phyloP scores from a whole-genome alignment of 2,888 invertebrate species.

The Drosophila greeni region DNA sequence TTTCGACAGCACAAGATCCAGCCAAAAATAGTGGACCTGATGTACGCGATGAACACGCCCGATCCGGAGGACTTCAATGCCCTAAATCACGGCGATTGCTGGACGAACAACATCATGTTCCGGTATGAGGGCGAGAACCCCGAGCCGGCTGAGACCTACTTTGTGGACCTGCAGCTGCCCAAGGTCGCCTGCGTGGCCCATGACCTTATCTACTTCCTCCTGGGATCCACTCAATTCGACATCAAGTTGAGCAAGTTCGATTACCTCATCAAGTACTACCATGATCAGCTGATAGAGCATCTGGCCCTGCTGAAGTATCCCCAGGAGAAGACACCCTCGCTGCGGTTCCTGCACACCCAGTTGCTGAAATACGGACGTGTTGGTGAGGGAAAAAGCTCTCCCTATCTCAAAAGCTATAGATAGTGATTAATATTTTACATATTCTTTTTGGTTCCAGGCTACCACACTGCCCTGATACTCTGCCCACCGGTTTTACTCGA shows the following conservation, averaged over 20 bases:
- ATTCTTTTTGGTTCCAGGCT: slow-evolving; percentile 9
- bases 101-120: slow-evolving; percentile 75
- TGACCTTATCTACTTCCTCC: slow-evolving; percentile 68
- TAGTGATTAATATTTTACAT: not conserved
- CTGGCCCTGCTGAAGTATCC: slow-evolving; percentile 62
- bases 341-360: slow-evolving; percentile 62
- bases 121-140: slow-evolving; percentile 52
- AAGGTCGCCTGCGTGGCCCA: slow-evolving; percentile 63
- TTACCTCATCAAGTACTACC: slow-evolving; percentile 70
- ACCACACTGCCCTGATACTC: slow-evolving; percentile 24
- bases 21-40: slow-evolving; percentile 34
- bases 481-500: slow-evolving; percentile 51
- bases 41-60: slow-evolving; percentile 22
- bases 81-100: slow-evolving; percentile 69
- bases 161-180: slow-evolving; percentile 69
- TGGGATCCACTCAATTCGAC: slow-evolving; percentile 66
- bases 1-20: slow-evolving; percentile 31
- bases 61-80: slow-evolving; percentile 67
- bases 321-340: slow-evolving; percentile 50
- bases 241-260: slow-evolving; percentile 67
- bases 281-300: slow-evolving; percentile 61
- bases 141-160: slow-evolving; percentile 51
- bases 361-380: slow-evolving; percentile 62
- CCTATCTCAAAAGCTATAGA: slow-evolving; percentile 1
- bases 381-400: slow-evolving; percentile 51